A percentile compares a stretch with the other conserved stretches of the same genome.
Evolutionary conservation across 2,113 vertebrate genomes (phyloP).

Genomic region (Mionectes macconnelli): DNA sequence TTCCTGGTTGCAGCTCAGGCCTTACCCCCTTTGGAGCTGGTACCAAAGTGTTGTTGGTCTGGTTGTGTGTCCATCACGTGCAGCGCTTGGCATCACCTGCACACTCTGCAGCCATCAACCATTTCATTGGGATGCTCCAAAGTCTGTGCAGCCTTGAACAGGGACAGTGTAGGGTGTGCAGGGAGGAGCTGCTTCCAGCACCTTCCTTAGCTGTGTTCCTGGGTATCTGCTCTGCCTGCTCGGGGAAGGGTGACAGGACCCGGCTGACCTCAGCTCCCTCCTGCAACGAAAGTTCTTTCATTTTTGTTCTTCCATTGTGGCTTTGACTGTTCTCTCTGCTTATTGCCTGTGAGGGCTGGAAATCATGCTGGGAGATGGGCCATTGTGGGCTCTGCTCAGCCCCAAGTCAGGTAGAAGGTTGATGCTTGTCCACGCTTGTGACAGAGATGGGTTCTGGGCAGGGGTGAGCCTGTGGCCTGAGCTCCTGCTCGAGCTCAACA

Average conservation of each 20-base stretch:
- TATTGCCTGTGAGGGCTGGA: background rate
- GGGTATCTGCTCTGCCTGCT: background rate
- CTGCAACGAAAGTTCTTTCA: rapidly evolving
- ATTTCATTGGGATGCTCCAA: background rate
- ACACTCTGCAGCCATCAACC: background rate
- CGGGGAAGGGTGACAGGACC: background rate
- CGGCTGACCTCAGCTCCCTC: background rate
- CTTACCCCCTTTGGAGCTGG: background rate
- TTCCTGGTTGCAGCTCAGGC: background rate
- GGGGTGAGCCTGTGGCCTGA: rapidly evolving
- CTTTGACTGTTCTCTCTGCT: background rate
- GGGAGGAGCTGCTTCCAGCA: background rate
- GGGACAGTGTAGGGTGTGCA: background rate
- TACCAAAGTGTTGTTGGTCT: background rate
- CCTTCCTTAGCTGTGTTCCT: background rate
- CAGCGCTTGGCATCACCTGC: background rate
- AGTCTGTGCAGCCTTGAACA: background rate
- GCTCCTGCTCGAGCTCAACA: background rate
- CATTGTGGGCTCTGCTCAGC: rapidly evolving
- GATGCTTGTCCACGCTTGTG: rapidly evolving
- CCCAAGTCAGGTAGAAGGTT: background rate
- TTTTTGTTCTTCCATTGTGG: background rate
- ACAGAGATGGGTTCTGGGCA: background rate
- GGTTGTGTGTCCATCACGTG: background rate
- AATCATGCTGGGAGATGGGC: background rate